These are phyloP conservation scores for Anableps anableps DNA, from an alignment of 2,797 vertebrate genomes.

Conservation along the genomic window DNA sequence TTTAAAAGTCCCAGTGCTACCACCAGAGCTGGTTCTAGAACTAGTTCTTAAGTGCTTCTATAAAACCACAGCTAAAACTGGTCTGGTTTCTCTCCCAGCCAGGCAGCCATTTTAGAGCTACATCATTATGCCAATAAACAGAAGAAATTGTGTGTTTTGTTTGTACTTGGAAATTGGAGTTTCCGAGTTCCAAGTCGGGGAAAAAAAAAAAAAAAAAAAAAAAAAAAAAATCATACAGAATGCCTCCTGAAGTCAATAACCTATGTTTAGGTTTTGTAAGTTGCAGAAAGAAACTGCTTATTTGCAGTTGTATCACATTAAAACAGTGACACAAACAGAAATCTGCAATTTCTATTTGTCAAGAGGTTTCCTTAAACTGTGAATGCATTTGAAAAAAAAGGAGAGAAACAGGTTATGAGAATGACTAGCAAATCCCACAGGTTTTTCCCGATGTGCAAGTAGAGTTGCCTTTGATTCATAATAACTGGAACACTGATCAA, in stretches of 20 bases:
- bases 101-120: too few relatives aligned
- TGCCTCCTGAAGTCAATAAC: neutral
- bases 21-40: too few relatives aligned
- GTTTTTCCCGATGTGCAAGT: neutral
- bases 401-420: neutral
- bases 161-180: neutral
- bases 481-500: too few relatives aligned
- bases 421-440: neutral
- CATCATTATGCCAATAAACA: too few relatives aligned
- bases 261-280: neutral
- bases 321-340: neutral
- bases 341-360: neutral
- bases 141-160: neutral
- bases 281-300: neutral
- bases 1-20: too few relatives aligned
- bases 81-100: too few relatives aligned
- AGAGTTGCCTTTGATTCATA: too few relatives aligned
- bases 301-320: neutral
- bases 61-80: too few relatives aligned
- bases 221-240: too few relatives aligned
- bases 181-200: neutral
- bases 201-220: too few relatives aligned
- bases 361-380: neutral
- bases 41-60: too few relatives aligned
- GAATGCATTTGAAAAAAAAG: neutral